Evolutionary conservation across 2,797 vertebrate genomes (phyloP).

Genomic region (Mus minutoides): DNA sequence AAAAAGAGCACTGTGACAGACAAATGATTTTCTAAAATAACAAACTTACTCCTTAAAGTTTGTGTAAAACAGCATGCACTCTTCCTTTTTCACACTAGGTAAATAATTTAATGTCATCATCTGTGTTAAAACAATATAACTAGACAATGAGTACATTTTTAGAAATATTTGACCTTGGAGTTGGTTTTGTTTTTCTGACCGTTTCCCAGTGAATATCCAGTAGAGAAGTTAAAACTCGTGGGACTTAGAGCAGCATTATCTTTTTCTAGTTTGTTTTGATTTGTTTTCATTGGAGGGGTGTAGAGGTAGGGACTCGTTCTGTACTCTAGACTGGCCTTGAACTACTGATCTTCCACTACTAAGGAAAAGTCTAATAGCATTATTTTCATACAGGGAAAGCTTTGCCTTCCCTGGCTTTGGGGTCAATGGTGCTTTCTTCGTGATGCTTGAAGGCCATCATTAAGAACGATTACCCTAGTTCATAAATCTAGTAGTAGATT

Average conservation of each 20-base stretch:
- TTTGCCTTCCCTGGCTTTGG: background rate
- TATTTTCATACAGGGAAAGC: background rate
- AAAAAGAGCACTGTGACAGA: background rate
- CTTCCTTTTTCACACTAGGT: background rate
- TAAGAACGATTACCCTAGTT: background rate
- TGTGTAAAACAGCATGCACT: background rate
- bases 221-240: constrained; percentile 22
- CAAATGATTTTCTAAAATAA: constrained; percentile 26
- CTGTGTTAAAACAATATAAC: constrained; percentile 34
- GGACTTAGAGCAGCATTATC: background rate
- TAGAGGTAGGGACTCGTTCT: background rate
- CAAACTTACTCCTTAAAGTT: background rate
- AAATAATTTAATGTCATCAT: constrained; percentile 5
- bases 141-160: constrained; percentile 33
- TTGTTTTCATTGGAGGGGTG: background rate
- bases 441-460: background rate
- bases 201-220: background rate
- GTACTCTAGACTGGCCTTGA: background rate
- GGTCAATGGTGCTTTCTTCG: background rate
- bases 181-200: background rate
- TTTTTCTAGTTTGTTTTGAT: background rate
- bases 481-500: constrained; percentile 29
- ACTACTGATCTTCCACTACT: background rate
- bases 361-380: background rate
- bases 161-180: background rate